Percentiles rank a stretch among this genome's conserved stretches.
phyloP scores from a whole-genome alignment of 2,113 vertebrate species.

The Neomonachus schauinslandi region DNA sequence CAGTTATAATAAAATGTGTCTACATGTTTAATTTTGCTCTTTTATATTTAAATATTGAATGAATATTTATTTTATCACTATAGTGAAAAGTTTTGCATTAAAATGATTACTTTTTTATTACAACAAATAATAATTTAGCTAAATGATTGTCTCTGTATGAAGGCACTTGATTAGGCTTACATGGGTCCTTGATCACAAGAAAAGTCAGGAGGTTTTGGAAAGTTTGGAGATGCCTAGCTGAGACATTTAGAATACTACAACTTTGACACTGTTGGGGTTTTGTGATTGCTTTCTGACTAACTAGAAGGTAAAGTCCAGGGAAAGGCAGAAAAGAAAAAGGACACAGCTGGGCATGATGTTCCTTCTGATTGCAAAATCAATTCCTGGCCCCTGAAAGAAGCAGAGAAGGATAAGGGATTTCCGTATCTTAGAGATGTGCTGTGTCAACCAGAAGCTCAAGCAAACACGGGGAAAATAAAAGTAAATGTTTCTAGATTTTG shows the following conservation, averaged over 20 bases:
- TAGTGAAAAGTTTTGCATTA: background rate
- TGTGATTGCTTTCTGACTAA: conserved; percentile 34
- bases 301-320: background rate
- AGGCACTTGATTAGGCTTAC: background rate
- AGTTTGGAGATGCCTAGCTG: background rate
- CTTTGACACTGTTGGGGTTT: background rate
- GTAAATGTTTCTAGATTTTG: conserved; percentile 39
- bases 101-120: conserved; percentile 23
- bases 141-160: background rate
- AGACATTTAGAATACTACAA: background rate
- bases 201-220: background rate
- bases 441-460: background rate
- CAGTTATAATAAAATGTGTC: background rate
- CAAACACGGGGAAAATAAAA: conserved; percentile 49
- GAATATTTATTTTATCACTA: background rate
- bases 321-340: conserved; percentile 1
- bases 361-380: conserved; percentile 28
- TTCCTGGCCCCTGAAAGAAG: background rate
- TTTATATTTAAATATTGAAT: conserved; percentile 34
- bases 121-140: background rate
- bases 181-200: background rate
- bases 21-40: background rate
- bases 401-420: conserved; percentile 15
- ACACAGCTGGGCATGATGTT: background rate
- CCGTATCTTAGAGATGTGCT: background rate